These are phyloP conservation scores for Hylyphantes graminicola DNA, from an alignment of 1,140 invertebrate genomes.

Conservation along the genomic window DNA sequence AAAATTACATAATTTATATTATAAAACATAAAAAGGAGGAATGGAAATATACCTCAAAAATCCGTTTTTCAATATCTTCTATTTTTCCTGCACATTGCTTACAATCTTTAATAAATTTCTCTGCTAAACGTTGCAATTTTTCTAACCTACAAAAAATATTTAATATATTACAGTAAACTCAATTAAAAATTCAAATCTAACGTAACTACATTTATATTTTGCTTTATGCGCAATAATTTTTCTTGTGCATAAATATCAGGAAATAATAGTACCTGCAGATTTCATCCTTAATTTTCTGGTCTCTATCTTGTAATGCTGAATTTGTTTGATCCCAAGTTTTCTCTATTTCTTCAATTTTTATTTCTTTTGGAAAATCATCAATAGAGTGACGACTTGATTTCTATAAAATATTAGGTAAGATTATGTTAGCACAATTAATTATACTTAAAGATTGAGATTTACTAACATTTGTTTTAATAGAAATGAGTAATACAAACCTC, in stretches of 20 bases:
- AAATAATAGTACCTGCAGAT: slow-evolving; percentile 77
- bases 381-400: slow-evolving; percentile 34
- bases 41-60: slow-evolving; percentile 75
- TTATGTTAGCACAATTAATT: not conserved
- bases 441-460: not conserved
- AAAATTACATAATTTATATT: too few species aligned
- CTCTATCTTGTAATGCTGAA: slow-evolving; percentile 84
- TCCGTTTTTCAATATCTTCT: slow-evolving; percentile 86
- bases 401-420: slow-evolving; percentile 8
- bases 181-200: not conserved
- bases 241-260: too few species aligned
- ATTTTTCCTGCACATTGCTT: slow-evolving; percentile 87
- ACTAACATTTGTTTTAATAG: not conserved
- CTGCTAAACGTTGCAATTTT: slow-evolving; percentile 89
- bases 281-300: slow-evolving; percentile 88
- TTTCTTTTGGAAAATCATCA: slow-evolving; percentile 70
- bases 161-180: not conserved
- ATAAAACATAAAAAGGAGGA: too few species aligned
- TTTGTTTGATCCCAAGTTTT: slow-evolving; percentile 89
- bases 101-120: slow-evolving; percentile 91
- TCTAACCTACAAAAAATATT: slow-evolving; percentile 75
- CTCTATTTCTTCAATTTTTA: slow-evolving; percentile 89
- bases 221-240: too few species aligned
- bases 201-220: slow-evolving; percentile 1
- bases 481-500: slow-evolving; percentile 68